phyloP scores from a whole-genome alignment of 2,113 vertebrate species.

The Columba janthina region DNA sequence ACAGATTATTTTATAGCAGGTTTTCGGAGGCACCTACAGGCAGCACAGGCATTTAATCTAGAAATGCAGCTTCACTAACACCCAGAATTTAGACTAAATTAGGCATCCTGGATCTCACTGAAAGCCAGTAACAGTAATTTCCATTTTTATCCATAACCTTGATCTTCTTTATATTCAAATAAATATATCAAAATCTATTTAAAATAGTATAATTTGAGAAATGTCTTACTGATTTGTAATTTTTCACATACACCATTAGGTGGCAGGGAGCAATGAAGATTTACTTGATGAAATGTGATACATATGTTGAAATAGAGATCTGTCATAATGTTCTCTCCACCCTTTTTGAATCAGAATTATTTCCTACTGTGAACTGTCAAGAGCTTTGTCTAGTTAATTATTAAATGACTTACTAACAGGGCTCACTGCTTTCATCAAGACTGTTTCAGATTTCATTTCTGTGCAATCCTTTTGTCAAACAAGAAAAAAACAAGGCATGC shows the following conservation, averaged over 20 bases:
- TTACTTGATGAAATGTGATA: not conserved
- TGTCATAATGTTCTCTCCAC: constrained; percentile 3
- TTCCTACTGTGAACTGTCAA: constrained; percentile 28
- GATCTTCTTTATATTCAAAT: not conserved
- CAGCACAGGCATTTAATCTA: not conserved
- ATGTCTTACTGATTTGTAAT: not conserved
- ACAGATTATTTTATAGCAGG: not conserved
- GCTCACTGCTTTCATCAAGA: not conserved
- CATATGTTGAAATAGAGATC: not conserved
- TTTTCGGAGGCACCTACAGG: not conserved
- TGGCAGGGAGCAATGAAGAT: constrained; percentile 54
- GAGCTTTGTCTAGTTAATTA: constrained; percentile 17
- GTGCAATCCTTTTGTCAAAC: constrained; percentile 4
- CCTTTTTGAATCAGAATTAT: constrained; percentile 18
- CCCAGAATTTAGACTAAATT: not conserved
- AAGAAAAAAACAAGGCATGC: not conserved
- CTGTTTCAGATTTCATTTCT: not conserved
- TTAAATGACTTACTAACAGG: constrained; percentile 9
- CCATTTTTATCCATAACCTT: not conserved
- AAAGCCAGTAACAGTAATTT: not conserved
- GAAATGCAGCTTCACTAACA: not conserved
- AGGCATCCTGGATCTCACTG: not conserved
- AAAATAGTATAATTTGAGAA: not conserved
- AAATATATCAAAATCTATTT: not conserved
- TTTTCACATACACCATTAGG: constrained; percentile 20